These are phyloP conservation scores for Branchipolynoe longqiensis DNA, from an alignment of 2,888 invertebrate species.

Conservation along the genomic window DNA sequence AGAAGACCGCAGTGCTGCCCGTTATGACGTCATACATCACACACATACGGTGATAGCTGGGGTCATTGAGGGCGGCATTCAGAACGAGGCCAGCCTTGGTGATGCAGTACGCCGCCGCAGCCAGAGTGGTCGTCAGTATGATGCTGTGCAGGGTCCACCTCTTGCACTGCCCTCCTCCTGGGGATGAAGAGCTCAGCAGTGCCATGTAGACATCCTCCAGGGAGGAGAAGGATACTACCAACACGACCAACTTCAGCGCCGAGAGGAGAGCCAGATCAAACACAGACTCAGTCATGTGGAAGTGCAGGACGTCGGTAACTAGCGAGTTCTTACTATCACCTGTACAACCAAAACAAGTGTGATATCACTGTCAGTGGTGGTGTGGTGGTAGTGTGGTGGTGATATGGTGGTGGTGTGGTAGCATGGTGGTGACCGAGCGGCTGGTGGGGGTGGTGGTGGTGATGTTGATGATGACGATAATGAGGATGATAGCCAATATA, in stretches of 20 bases:
- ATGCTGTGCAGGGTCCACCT: constrained; percentile 66
- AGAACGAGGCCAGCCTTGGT: constrained; percentile 75
- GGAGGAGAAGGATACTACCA: constrained; percentile 69
- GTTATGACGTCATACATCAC: constrained; percentile 74
- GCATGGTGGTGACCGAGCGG: too few species aligned
- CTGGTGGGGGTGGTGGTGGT: too few species aligned
- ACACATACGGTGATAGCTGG: constrained; percentile 72
- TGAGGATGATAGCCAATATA: too few species aligned
- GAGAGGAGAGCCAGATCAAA: constrained; percentile 78
- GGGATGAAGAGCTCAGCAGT: constrained; percentile 70
- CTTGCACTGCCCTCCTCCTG: constrained; percentile 62
- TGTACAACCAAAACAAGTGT: constrained; percentile 63
- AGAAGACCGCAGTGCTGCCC: constrained; percentile 72
- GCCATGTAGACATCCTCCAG: constrained; percentile 71
- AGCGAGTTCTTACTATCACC: constrained; percentile 78
- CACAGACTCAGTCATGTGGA: constrained; percentile 74
- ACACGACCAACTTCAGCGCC: constrained; percentile 71
- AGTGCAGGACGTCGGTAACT: constrained; percentile 76
- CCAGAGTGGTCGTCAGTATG: constrained; percentile 66
- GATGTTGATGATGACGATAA: too few species aligned
- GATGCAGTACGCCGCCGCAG: constrained; percentile 68
- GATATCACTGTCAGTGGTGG: too few species aligned
- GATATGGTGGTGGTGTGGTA: too few species aligned
- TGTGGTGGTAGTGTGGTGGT: too few species aligned
- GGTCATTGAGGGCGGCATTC: constrained; percentile 69